These are phyloP conservation scores for Phoxinus dragarum DNA, from an alignment of 2,797 vertebrate genomes.

Conservation along the genomic window DNA sequence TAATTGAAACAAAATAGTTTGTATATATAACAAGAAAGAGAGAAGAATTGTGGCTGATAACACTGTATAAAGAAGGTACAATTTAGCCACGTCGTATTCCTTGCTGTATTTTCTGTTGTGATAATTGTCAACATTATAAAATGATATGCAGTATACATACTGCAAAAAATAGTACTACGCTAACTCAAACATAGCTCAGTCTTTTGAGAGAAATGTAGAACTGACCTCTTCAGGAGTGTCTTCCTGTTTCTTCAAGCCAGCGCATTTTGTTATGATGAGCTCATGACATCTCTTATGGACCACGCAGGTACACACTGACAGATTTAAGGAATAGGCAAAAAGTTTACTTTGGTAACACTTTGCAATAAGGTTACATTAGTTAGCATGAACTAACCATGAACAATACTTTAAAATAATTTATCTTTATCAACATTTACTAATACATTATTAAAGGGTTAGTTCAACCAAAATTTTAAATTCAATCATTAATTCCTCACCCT, in stretches of 20 bases:
- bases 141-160: neutral
- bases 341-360: neutral
- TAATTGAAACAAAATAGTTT: neutral
- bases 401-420: too few relatives aligned
- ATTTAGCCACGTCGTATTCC: neutral
- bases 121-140: neutral
- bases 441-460: neutral
- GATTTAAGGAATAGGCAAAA: neutral
- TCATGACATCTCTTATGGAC: conserved; percentile 98
- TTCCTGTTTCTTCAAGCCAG: conserved; percentile 97
- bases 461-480: neutral
- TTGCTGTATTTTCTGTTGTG: neutral
- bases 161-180: neutral
- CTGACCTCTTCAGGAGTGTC: conserved; percentile 91
- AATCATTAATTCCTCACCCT: neutral
- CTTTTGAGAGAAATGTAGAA: neutral
- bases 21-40: neutral
- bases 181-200: neutral
- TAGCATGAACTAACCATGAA: neutral
- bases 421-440: neutral
- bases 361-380: neutral
- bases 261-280: conserved; percentile 98
- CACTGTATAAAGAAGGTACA: neutral
- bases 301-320: conserved; percentile 94
- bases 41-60: neutral